Evolutionary conservation across 2,113 vertebrate genomes (phyloP), one percentile per base, ranked within the genome.

Genomic region (Tautogolabrus adspersus): DNA sequence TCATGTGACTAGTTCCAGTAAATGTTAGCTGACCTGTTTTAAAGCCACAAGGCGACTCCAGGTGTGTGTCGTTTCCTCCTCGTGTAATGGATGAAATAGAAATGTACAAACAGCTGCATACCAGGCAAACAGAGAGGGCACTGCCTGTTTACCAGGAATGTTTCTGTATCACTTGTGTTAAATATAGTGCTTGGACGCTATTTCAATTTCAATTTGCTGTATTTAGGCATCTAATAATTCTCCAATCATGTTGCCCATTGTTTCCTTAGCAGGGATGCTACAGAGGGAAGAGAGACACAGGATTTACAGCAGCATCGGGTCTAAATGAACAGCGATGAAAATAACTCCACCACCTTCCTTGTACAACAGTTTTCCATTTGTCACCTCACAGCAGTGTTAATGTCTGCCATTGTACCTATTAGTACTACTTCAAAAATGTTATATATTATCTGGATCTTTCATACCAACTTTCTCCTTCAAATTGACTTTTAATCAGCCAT

Each of bases 1-100:
- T 55, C 77, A 77, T 6, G 18, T 69, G 81, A 84, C 61, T 11
- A 54, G 59, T 77, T 81, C 66, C 84, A 83, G 69, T 74, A 80
- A 87, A 89, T 83, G 73, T 85, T 85, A 86, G 79, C 74, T 91
- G 88, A 88, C 89, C 87, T 83, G 61, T 80, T 87, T 88, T 47
- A 87, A 83, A 80, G 73, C 75, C 54, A 85, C 56, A 64, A 62
- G 59, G 56, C 15, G 87, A 77, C 60, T 83, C 42, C 0, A 57
- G 65, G 60, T 85, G 77, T 64, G 75, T 52, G 47, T 15, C 18
- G 57, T 66, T 58, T n/a, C 22, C 42, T 68, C 40, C 75, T 18
- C 64, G 69, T 77, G 64, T 21, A 19, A 66, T 60, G 75, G 64
- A 75, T 8, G 47, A n/a, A 65, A 11, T 11, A 11, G 40, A 11